A percentile compares a stretch with the other conserved stretches of the same genome.
phyloP scores from a whole-genome alignment of 2,113 vertebrate species.

The Meleagris gallopavo region DNA sequence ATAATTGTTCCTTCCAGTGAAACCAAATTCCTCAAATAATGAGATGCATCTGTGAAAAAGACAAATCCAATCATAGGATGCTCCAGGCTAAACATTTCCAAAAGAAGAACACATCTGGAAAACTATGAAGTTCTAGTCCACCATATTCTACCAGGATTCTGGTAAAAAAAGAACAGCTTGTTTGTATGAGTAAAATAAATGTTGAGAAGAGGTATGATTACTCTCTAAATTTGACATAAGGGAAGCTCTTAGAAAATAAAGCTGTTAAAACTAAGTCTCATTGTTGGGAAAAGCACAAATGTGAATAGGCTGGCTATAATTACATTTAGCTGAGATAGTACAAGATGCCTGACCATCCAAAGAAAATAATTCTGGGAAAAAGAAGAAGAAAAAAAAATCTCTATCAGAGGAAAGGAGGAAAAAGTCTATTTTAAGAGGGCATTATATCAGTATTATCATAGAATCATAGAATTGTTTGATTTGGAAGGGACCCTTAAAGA shows the following conservation, averaged over 20 bases:
- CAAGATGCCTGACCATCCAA: not conserved
- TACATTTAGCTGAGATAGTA: not conserved
- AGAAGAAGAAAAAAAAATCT: not conserved
- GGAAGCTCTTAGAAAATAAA: not conserved
- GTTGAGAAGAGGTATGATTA: not conserved
- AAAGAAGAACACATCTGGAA: not conserved
- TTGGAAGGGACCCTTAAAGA: too few species aligned
- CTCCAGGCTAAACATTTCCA: constrained; percentile 37
- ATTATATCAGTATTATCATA: not conserved
- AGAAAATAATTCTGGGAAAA: not conserved
- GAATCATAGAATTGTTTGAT: too few species aligned
- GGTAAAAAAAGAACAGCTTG: not conserved
- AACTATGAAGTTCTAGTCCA: not conserved
- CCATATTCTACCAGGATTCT: not conserved
- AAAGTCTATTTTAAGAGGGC: not conserved
- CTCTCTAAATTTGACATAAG: not conserved
- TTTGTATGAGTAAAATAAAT: not conserved
- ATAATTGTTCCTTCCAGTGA: constrained; percentile 47
- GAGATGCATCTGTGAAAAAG: constrained; percentile 43
- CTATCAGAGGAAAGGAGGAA: not conserved
- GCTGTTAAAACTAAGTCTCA: not conserved
- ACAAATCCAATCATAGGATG: constrained; percentile 41
- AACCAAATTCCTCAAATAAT: constrained; percentile 53
- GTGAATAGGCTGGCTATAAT: not conserved
- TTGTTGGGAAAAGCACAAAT: not conserved